A percentile compares a stretch with the other conserved stretches of the same genome.
phyloP scores from a whole-genome alignment of 2,797 vertebrate genomes.

The Halcyon smyrnensis region DNA sequence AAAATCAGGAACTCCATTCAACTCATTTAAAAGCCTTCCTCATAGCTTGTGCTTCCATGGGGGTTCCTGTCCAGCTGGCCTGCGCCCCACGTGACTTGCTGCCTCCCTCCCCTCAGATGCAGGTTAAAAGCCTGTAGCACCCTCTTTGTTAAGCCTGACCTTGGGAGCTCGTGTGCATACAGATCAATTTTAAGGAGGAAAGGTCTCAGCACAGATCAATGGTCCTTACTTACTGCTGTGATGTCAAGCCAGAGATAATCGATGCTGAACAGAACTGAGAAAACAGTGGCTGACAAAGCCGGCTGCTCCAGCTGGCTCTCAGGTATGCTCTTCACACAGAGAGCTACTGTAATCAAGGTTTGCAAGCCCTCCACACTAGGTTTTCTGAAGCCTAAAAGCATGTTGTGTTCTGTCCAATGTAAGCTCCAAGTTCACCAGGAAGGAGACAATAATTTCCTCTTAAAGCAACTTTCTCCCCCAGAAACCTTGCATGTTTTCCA shows the following conservation, averaged over 20 bases:
- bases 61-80: not conserved
- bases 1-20: not conserved
- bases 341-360: not conserved
- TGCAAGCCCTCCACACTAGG: not conserved
- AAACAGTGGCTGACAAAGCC: not conserved
- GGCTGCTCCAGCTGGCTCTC: not conserved
- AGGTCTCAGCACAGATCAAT: not conserved
- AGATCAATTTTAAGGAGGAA: not conserved
- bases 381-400: not conserved
- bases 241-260: not conserved
- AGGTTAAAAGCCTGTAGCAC: not conserved
- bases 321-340: not conserved
- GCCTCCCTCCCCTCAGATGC: not conserved
- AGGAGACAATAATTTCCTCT: not conserved
- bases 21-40: not conserved
- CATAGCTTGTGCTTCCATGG: accelerated
- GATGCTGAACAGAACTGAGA: accelerated
- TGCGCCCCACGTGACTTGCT: not conserved
- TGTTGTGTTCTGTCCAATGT: not conserved
- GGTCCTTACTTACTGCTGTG: not conserved
- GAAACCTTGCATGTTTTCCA: not conserved
- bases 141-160: not conserved
- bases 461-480: not conserved
- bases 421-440: not conserved
- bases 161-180: accelerated